Evolutionary conservation across 1,140 invertebrate genomes (phyloP), one percentile per base, ranked within the genome.

Genomic region (Eupristina koningsbergeri): DNA sequence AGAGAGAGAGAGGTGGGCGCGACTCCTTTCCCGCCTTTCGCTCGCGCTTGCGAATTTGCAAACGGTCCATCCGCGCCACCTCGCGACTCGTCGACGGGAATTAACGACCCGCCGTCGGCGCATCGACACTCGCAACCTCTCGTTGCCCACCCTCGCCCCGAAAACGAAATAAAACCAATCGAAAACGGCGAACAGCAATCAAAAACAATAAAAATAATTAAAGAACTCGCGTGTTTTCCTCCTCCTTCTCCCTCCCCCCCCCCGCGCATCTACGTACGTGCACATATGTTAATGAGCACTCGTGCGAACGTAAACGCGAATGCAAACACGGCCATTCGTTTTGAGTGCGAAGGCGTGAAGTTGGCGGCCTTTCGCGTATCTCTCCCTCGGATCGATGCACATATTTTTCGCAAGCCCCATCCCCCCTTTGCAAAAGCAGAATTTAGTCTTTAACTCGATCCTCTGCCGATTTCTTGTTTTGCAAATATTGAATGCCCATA

Each of bases 1-100:
- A 67, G 75, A 31, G 53, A 58, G 53, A 58, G 53, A 17, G 11
- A 78, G 79, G 41, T 22, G 73, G 58, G 50, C 61, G 67, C 73
- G 86, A 88, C 71, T 77, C 63, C 71, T 76, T 45, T 80, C 78
- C 63, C 78, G 78, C 78, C 78, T 67, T 74, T 83, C 81, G 73
- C 74, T n/a, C 74, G 45, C 61, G 71, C 58, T 64, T 47, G 73
- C 80, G 73, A 76, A 76, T 76, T 82, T 76, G 80, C 71, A 64
- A 82, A 74, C 53, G 69, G 80, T n/a, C n/a, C n/a, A 81, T 36
- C 45, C 78, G 64, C 50, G 1, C 53, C 17, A n/a, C 8, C 58
- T 76, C 31, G 58, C 26, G 41, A 7, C 29, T 69, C 61, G 61
- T 83, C 81, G 53, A 76, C 81, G 81, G 45, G 75, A 79, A 79